phyloP scores from a whole-genome alignment of 1,140 invertebrate genomes.

The Thaumetopoea pityocampa region DNA sequence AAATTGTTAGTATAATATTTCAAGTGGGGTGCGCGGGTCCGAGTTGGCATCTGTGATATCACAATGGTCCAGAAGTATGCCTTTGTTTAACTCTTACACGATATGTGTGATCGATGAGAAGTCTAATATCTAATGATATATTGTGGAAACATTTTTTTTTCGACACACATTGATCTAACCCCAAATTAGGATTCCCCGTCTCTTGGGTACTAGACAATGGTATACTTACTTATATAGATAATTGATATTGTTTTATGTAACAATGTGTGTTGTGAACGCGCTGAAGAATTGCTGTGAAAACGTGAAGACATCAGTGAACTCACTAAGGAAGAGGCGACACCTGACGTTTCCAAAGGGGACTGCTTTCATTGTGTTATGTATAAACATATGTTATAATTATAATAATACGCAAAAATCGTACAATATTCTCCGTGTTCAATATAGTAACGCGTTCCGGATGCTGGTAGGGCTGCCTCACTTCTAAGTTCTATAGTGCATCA shows the following conservation, averaged over 20 bases:
- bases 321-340: slow-evolving; percentile 69
- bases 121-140: slow-evolving; percentile 22
- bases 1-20: slow-evolving; percentile 72
- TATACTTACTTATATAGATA: no score
- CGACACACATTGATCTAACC: no score
- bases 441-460: no score
- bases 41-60: slow-evolving; percentile 65
- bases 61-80: slow-evolving; percentile 57
- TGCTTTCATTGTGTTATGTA: slow-evolving; percentile 76
- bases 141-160: no score
- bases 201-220: no score
- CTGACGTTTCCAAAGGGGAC: slow-evolving; percentile 77
- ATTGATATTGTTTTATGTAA: slow-evolving; percentile 12
- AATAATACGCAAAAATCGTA: no score
- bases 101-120: slow-evolving; percentile 45
- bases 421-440: no score
- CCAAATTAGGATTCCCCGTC: no score
- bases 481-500: no score
- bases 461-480: no score
- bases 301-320: slow-evolving; percentile 34
- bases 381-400: no score
- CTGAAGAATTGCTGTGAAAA: slow-evolving; percentile 35
- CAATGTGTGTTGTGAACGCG: slow-evolving; percentile 15
- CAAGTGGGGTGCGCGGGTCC: slow-evolving; percentile 59
- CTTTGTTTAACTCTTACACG: slow-evolving; percentile 41